These are phyloP conservation scores for Desmophyllum pertusum DNA, from an alignment of 92 coral and sea anemone genomes.

Conservation along the genomic window DNA sequence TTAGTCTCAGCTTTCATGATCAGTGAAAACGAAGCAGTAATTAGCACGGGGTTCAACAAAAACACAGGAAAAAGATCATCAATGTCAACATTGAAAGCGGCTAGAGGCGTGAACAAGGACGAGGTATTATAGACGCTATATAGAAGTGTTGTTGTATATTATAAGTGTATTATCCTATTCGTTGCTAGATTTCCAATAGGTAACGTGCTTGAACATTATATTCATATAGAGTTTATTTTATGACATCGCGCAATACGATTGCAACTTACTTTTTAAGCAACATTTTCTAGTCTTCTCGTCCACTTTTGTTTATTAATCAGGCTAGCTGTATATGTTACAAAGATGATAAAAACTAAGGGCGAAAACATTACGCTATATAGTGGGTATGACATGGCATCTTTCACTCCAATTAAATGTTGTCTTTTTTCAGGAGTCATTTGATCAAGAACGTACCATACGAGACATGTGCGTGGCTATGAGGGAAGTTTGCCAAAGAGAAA, in stretches of 20 bases:
- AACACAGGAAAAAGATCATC: neutral
- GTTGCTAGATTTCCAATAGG: no score
- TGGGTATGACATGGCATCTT: neutral
- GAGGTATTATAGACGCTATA: neutral
- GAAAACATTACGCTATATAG: no score
- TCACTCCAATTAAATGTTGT: neutral
- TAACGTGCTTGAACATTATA: no score
- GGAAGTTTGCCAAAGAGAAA: neutral
- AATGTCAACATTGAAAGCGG: neutral
- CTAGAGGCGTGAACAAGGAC: neutral
- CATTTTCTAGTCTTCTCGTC: no score
- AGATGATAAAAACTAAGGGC: no score
- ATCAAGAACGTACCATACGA: neutral
- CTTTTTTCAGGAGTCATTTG: neutral
- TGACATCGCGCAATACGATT: no score
- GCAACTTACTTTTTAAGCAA: no score
- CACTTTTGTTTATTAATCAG: no score
- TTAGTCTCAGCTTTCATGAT: neutral
- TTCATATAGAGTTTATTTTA: no score
- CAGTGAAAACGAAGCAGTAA: neutral
- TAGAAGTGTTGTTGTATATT: no score
- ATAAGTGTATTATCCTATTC: no score
- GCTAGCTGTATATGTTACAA: no score
- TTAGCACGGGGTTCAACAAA: neutral
- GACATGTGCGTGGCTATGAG: constrained; percentile 8